Base-by-base conservation (phyloP, 2,113 vertebrate genomes). In the Melanotaenia duboulayi region DNA sequence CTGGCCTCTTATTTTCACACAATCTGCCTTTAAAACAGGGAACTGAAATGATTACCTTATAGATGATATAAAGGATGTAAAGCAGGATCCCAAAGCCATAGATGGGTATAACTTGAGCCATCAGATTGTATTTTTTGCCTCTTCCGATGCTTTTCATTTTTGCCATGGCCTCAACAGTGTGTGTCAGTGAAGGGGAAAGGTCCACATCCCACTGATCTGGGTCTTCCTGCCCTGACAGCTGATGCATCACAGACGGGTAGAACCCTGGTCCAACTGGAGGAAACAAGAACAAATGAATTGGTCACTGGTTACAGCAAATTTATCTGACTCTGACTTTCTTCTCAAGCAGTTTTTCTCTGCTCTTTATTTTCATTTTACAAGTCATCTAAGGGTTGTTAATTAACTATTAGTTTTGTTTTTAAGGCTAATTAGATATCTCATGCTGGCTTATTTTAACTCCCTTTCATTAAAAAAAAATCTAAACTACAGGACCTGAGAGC, bases 71-170 rank as follows among this genome's bases (percentile, higher is more conserved):
- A 7, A 99, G 61, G 79, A 99, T 97, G 77, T 98, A 99, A 48
- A 99, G 93, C 75, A 99, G 94, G 68, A 99, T 96, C 37, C 97
- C 97, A 87, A 99, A 97, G 70, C 97, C 97, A 82, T 99, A 99
- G 76, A 98, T 94, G 48, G 97, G 97, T 68, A 99, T 96, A 54
- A 96, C 96, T 86, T 97, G 97, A 17, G 92, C 93, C 90, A 99
- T 95, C 14, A 98, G 91, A 76, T 95, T 94, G 92, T 95, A 93
- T 57, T 95, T 95, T 64, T 78, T 89, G 54, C 82, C 84, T 51
- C 42, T 78, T 39, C 80, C 76, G 2, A 87, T 85, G 46, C 88
- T 92, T 79, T 94, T 97, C 12, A 93, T 85, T 83, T 95, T 97
- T 76, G 93, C 92, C 78, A 95, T 89, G 48, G 92, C 93, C 80